Evolutionary conservation across 2,888 invertebrate species (phyloP).

Genomic region (Lepidochitona cinerea): DNA sequence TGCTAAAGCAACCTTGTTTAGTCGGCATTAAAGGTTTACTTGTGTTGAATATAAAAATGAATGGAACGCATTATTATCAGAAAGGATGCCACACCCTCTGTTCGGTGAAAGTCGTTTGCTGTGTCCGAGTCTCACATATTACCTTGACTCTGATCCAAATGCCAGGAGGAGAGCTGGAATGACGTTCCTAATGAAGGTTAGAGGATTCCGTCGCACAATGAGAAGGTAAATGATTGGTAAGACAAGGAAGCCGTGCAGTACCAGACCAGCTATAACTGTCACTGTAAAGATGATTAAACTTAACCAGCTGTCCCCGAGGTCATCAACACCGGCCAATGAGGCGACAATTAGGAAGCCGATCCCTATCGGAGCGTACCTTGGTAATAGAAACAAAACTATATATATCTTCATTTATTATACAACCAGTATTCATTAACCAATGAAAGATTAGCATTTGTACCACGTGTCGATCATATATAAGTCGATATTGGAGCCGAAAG

Average conservation of each 20-base stretch:
- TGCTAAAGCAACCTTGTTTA: no score
- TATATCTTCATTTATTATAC: not conserved
- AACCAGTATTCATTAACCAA: not conserved
- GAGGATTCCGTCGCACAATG: slow-evolving; percentile 85
- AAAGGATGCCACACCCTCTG: no score
- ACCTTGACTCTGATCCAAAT: not conserved
- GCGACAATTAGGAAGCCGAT: slow-evolving; percentile 76
- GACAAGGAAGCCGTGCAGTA: slow-evolving; percentile 85
- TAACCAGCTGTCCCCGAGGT: slow-evolving; percentile 75
- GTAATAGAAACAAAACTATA: not conserved
- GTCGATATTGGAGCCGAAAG: no score
- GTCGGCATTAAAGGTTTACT: no score
- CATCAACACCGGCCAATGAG: slow-evolving; percentile 80
- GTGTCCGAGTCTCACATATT: no score
- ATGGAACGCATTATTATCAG: no score
- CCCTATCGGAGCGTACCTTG: slow-evolving; percentile 47
- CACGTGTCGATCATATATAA: no score
- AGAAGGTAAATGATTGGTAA: slow-evolving; percentile 87
- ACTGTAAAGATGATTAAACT: slow-evolving; percentile 75
- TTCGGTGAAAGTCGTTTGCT: no score
- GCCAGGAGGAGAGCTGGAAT: not conserved
- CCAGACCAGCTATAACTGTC: slow-evolving; percentile 84
- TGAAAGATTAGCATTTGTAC: no score
- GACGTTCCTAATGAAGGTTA: not conserved
- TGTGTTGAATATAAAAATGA: no score